These are phyloP conservation scores for Nibea coibor DNA, from an alignment of 2,113 vertebrate genomes.

Conservation along the genomic window DNA sequence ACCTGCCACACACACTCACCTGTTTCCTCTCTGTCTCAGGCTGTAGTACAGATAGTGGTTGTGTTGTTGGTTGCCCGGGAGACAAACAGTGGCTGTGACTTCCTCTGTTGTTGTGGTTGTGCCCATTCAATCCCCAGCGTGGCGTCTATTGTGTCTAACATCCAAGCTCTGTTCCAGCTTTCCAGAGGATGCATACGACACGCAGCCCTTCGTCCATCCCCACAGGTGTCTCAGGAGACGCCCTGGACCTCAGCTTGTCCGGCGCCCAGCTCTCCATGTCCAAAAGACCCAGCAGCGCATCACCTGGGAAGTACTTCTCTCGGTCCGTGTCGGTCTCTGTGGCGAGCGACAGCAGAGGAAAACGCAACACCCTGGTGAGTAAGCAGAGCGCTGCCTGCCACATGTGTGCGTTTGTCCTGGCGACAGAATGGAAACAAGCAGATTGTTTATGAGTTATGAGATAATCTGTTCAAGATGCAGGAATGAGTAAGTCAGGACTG, in stretches of 20 bases:
- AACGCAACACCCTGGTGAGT: slow-evolving; percentile 88
- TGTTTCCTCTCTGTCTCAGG: background rate
- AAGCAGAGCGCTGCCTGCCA: too few relatives aligned
- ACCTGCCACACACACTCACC: background rate
- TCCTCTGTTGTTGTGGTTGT: slow-evolving; percentile 28
- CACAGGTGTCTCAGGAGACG: slow-evolving; percentile 51
- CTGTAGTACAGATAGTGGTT: background rate
- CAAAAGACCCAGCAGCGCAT: slow-evolving; percentile 87
- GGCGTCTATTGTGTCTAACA: background rate
- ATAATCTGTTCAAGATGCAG: slow-evolving; percentile 26
- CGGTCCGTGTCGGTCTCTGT: slow-evolving; percentile 86
- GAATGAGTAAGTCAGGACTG: background rate
- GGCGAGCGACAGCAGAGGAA: slow-evolving; percentile 81
- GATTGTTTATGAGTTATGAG: background rate
- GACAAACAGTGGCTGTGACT: slow-evolving; percentile 39
- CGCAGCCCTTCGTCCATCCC: slow-evolving; percentile 81
- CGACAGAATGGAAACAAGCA: background rate
- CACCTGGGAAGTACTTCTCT: slow-evolving; percentile 80
- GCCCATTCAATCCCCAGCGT: background rate
- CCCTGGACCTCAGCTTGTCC: slow-evolving; percentile 85
- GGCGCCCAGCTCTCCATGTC: slow-evolving; percentile 85
- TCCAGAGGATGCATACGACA: slow-evolving; percentile 86
- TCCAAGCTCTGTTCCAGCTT: slow-evolving; percentile 18
- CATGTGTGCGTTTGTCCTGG: background rate
- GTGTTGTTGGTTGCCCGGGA: slow-evolving; percentile 58